Evolutionary conservation across 2,113 vertebrate species (phyloP).

Genomic region (Micromys minutus): DNA sequence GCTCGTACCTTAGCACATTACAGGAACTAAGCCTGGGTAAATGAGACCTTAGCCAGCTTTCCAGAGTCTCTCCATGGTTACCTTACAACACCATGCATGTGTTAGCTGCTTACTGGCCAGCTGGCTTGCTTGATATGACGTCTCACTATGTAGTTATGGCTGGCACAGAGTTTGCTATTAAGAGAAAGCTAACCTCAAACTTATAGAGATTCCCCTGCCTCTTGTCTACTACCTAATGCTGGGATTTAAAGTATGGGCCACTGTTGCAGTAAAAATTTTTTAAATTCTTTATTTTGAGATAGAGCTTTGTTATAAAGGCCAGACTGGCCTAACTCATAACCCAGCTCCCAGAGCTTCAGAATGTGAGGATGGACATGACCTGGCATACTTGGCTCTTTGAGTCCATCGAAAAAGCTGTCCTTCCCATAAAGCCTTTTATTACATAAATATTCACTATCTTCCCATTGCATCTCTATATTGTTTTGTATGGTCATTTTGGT

Average conservation of each 20-base stretch:
- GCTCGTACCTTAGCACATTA: constrained; percentile 9
- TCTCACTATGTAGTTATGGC: not conserved
- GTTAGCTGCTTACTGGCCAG: not conserved
- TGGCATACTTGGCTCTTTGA: not conserved
- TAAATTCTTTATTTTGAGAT: not conserved
- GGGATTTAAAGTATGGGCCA: not conserved
- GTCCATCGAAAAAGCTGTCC: not conserved
- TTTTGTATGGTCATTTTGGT: constrained; percentile 52
- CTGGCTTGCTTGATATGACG: not conserved
- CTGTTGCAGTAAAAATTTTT: too few relatives aligned
- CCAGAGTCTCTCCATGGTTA: not conserved
- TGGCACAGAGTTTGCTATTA: not conserved
- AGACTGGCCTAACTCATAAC: not conserved
- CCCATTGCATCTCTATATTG: not conserved
- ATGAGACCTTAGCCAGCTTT: not conserved
- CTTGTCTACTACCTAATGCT: not conserved
- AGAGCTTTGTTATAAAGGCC: not conserved
- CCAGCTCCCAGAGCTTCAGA: not conserved
- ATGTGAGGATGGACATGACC: not conserved
- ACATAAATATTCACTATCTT: not conserved
- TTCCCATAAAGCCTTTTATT: constrained; percentile 51
- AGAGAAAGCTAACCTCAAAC: not conserved
- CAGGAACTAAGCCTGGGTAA: not conserved
- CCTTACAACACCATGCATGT: not conserved
- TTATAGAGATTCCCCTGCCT: not conserved